These are phyloP conservation scores for Pheosia tremula DNA, from an alignment of 2,888 invertebrate species.

Conservation along the genomic window DNA sequence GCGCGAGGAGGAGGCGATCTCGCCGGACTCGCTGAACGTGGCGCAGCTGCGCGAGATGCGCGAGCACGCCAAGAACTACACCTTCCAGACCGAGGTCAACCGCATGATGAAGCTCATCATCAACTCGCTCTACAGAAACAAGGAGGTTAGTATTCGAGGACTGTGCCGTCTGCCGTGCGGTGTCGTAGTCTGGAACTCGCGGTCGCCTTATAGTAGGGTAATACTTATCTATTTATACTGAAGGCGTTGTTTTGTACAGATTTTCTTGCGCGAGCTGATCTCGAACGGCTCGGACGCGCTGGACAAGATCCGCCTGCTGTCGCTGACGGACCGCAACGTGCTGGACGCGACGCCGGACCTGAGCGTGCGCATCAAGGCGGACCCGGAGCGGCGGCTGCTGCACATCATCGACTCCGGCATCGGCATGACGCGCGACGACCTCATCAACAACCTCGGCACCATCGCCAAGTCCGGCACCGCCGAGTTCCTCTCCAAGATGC, in stretches of 20 bases:
- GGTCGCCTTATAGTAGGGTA: background rate
- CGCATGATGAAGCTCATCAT: constrained; percentile 99
- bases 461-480: constrained; percentile 99
- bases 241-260: constrained; percentile 78
- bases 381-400: constrained; percentile 95
- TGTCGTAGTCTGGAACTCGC: background rate
- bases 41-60: constrained; percentile 96
- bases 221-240: background rate
- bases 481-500: constrained; percentile 97
- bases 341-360: constrained; percentile 92
- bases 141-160: constrained; percentile 89
- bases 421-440: constrained; percentile 98
- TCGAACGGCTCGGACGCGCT: constrained; percentile 99
- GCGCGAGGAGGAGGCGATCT: constrained; percentile 98
- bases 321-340: constrained; percentile 93
- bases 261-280: constrained; percentile 98
- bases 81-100: constrained; percentile 99
- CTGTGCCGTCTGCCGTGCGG: background rate
- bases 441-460: constrained; percentile 98
- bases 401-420: constrained; percentile 98
- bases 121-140: constrained; percentile 99
- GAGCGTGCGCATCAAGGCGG: constrained; percentile 95
- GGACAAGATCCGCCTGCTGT: constrained; percentile 97
- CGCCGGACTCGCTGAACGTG: constrained; percentile 96
- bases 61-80: constrained; percentile 94